Percentiles rank a stretch among this genome's conserved stretches.
Conservation (phyloP, 1,140 invertebrate genomes). For the Conopomorpha cramerella region DNA sequence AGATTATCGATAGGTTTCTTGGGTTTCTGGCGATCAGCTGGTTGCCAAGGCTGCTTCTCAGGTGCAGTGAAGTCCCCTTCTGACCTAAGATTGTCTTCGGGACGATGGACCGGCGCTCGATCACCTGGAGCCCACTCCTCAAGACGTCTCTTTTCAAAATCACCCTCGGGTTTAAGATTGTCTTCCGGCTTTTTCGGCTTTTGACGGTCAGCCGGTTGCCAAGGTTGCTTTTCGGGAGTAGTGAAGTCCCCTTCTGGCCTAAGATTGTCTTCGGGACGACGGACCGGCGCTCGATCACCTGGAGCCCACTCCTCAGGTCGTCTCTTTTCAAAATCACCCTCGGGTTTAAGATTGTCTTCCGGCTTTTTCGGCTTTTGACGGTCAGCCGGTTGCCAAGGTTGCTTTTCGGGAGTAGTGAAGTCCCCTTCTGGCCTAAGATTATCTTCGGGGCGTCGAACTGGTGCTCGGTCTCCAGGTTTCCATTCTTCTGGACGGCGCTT, state of each 20-base stretch:
- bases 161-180: slow-evolving; percentile 53
- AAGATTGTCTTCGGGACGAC: slow-evolving; percentile 57
- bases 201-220: slow-evolving; percentile 44
- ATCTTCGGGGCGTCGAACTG: slow-evolving; percentile 62
- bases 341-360: slow-evolving; percentile 50
- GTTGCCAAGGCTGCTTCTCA: slow-evolving; percentile 19
- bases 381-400: slow-evolving; percentile 65
- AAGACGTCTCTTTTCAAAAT: slow-evolving; percentile 33
- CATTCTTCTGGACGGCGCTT: slow-evolving; percentile 54
- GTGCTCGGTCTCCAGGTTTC: slow-evolving; percentile 60
- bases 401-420: slow-evolving; percentile 74
- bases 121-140: slow-evolving; percentile 50
- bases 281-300: slow-evolving; percentile 50
- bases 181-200: slow-evolving; percentile 52
- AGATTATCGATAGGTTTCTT: slow-evolving; percentile 50
- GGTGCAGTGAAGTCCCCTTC: slow-evolving; percentile 57
- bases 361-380: slow-evolving; percentile 64
- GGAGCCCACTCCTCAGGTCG: slow-evolving; percentile 62
- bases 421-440: slow-evolving; percentile 61
- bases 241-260: slow-evolving; percentile 47
- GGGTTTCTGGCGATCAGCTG: slow-evolving; percentile 21
- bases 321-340: slow-evolving; percentile 61
- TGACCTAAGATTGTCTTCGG: slow-evolving; percentile 54
- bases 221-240: slow-evolving; percentile 35
- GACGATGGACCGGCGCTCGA: slow-evolving; percentile 47